Base-by-base conservation (phyloP, 2,888 invertebrate species). In the Drosophila meridionalis region DNA sequence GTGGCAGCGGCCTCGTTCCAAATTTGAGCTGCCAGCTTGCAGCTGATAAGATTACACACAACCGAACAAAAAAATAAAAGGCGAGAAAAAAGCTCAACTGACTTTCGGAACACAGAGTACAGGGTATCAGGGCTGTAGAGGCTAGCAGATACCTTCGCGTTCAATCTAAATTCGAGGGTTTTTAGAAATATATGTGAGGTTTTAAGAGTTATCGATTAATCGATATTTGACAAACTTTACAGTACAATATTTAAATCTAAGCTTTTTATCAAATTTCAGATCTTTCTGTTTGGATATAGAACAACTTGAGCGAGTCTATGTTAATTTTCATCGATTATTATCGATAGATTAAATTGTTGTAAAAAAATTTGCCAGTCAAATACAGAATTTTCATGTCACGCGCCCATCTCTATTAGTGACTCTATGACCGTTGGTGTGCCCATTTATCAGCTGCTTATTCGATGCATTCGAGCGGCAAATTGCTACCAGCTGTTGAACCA, bases 391-490 rank as follows among this genome's bases (percentile, higher is more conserved):
- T 52, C 38, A 11, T 56, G 42, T 14, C 26, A 38, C 48, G 40
- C 20, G 34, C 40, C 34, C 34, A 30, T n/a, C 50, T 34, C n/a
- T 30, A 38, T 3, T 6, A 11, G 28, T 9, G 26, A 11, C 12
- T 30, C 30, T 12, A 1, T 53, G 50, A 52, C 34, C n/a, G 32
- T 1, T 9, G 30, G 12, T 66, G 4, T 32, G 28, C 3, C 11
- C 69, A 69, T 48, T 48, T 63, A 70, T 64, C 67, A 63, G 59
- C 42, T 53, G 69, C 57, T 63, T 63, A 50, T 69, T 66, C 55
- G 70, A 62, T 55, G 69, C 87, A 70, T 53, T 84, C 79, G 86
- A 85, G 86, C 88, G 88, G 67, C 90, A 89, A 84, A 87, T 84
- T 89, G 90, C 66, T 58, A 48, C 50, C 83, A 81, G 78, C 83